Evolutionary conservation across 2,888 invertebrate species (phyloP).

Genomic region (Bombylius major): DNA sequence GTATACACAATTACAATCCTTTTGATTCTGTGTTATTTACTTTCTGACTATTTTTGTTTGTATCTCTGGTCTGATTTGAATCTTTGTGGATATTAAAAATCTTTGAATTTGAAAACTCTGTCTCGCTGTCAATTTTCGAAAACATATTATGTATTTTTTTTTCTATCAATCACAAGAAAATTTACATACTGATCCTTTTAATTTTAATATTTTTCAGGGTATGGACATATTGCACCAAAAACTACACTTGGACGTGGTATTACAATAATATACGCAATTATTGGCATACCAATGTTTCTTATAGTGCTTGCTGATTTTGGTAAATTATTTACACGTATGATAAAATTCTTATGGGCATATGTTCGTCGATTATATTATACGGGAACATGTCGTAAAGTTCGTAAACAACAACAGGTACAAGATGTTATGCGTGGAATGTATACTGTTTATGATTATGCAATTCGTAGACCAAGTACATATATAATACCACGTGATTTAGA

Average conservation of each 20-base stretch:
- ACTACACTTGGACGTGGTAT: constrained; percentile 74
- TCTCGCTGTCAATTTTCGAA: no score
- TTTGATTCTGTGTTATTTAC: background rate
- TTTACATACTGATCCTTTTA: no score
- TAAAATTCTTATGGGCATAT: constrained; percentile 83
- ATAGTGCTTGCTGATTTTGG: constrained; percentile 92
- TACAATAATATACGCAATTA: constrained; percentile 85
- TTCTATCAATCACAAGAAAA: no score
- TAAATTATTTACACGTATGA: constrained; percentile 77
- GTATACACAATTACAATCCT: background rate
- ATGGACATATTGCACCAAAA: constrained; percentile 90
- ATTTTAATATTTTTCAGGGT: constrained; percentile 51
- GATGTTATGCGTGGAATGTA: constrained; percentile 77
- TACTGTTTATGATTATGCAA: constrained; percentile 67
- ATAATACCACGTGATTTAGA: constrained; percentile 39
- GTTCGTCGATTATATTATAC: constrained; percentile 75
- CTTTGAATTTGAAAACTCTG: no score
- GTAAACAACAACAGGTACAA: constrained; percentile 63
- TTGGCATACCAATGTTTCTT: constrained; percentile 92
- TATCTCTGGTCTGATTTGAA: no score
- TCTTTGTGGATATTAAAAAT: no score
- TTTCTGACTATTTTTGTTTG: background rate
- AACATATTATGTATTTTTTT: no score
- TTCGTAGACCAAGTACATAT: constrained; percentile 56
- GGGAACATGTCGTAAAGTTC: constrained; percentile 65